Conservation (phyloP, 2,888 invertebrate species). For the Leptura quadrifasciata region DNA sequence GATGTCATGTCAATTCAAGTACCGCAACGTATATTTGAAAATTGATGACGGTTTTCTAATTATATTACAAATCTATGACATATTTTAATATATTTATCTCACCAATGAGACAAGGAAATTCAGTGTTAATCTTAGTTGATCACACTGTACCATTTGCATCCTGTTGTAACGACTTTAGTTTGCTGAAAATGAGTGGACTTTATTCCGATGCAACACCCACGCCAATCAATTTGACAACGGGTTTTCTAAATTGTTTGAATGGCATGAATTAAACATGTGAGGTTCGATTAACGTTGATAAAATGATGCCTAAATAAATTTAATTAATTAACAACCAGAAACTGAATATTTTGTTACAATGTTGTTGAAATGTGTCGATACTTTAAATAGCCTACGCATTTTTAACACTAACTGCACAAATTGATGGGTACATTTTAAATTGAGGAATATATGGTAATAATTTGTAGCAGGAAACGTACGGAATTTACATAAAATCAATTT, state of each 20-base stretch:
- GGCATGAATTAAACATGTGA: slow-evolving; percentile 41
- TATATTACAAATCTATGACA: too few relatives aligned
- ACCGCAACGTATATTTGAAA: too few relatives aligned
- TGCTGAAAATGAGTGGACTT: slow-evolving; percentile 1
- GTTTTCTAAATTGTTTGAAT: slow-evolving; percentile 38
- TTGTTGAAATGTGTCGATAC: slow-evolving; percentile 23
- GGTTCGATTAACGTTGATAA: slow-evolving; percentile 38
- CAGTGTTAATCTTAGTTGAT: too few relatives aligned
- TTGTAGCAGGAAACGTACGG: background rate
- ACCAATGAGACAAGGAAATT: too few relatives aligned
- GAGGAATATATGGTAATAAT: background rate
- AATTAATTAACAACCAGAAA: slow-evolving; percentile 38
- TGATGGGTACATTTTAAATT: background rate
- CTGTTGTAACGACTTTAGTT: background rate
- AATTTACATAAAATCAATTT: too few relatives aligned
- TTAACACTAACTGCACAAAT: background rate
- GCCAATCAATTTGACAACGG: slow-evolving; percentile 29
- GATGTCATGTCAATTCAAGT: too few relatives aligned
- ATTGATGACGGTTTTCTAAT: too few relatives aligned
- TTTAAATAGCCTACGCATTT: slow-evolving; percentile 17
- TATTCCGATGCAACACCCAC: slow-evolving; percentile 29
- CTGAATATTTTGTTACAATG: slow-evolving; percentile 31
- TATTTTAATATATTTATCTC: too few relatives aligned
- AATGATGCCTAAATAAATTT: slow-evolving; percentile 31
- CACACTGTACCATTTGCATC: background rate